Percentiles rank a stretch among this genome's conserved stretches.
phyloP scores from a whole-genome alignment of 2,113 vertebrate genomes.

The Anhinga rufa region DNA sequence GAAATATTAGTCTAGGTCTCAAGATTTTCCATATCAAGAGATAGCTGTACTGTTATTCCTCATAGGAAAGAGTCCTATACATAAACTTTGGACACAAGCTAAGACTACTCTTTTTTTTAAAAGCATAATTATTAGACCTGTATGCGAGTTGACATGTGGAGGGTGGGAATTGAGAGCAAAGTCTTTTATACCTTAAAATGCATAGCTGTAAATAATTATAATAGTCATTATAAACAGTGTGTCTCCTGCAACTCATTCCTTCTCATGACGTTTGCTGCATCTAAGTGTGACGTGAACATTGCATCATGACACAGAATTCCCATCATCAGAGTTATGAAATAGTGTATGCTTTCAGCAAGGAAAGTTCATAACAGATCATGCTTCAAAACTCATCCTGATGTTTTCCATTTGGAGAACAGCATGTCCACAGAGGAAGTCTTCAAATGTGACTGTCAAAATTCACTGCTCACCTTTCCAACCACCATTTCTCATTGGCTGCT shows the following conservation, averaged over 20 bases:
- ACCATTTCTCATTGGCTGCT: slow-evolving; percentile 68
- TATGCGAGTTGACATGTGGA: background rate
- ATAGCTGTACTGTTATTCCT: background rate
- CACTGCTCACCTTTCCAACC: background rate
- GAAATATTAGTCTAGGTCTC: background rate
- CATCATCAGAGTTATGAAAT: background rate
- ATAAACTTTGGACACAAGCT: background rate
- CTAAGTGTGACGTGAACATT: background rate
- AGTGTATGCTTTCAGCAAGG: slow-evolving; percentile 6
- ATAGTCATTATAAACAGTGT: background rate
- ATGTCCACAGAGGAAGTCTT: background rate
- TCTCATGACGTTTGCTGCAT: background rate
- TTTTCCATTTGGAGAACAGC: background rate
- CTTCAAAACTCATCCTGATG: background rate
- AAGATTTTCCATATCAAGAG: background rate
- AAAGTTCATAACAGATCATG: background rate
- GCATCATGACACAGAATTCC: background rate
- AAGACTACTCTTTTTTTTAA: background rate
- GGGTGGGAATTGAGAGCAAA: background rate
- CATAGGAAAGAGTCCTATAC: background rate
- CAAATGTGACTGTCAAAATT: background rate
- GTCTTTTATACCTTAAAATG: background rate
- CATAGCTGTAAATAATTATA: background rate
- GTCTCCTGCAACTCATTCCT: background rate
- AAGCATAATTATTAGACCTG: background rate